phyloP scores from a whole-genome alignment of 1,140 invertebrate species.

The Lordiphosa mommai region DNA sequence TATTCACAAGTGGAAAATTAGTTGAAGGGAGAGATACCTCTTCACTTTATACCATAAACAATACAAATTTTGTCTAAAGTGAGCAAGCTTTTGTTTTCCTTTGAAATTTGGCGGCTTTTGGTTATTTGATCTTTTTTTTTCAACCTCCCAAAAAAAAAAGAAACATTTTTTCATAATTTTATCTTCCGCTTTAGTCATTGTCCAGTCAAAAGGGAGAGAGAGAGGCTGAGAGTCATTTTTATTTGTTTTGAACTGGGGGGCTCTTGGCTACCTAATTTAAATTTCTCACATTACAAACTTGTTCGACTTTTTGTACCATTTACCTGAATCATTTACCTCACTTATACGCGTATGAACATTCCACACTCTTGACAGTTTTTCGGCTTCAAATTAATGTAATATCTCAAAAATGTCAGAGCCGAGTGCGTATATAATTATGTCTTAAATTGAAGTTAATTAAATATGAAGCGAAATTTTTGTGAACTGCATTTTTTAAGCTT shows the following conservation, averaged over 20 bases:
- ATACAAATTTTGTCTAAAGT: constrained; percentile 63
- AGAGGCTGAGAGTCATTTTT: neutral
- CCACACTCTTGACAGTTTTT: constrained; percentile 51
- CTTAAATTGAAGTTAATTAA: constrained; percentile 55
- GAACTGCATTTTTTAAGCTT: constrained; percentile 17
- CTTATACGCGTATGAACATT: constrained; percentile 31
- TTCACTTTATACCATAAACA: neutral
- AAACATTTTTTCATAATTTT: constrained; percentile 67
- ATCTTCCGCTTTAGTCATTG: constrained; percentile 70
- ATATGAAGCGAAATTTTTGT: constrained; percentile 21
- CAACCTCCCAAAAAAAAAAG: constrained; percentile 47
- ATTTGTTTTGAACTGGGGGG: too few relatives aligned
- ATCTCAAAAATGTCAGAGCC: constrained; percentile 58
- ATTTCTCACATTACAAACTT: constrained; percentile 74
- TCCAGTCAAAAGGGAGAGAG: constrained; percentile 4
- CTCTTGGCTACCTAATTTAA: constrained; percentile 71
- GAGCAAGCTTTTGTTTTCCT: constrained; percentile 72
- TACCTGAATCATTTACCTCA: constrained; percentile 45
- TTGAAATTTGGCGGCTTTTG: constrained; percentile 70
- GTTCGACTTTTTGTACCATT: constrained; percentile 34
- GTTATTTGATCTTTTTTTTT: constrained; percentile 71
- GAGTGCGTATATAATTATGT: constrained; percentile 59
- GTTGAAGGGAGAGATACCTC: constrained; percentile 21
- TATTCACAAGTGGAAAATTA: constrained; percentile 69
- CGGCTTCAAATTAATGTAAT: constrained; percentile 70